Base-by-base conservation (phyloP, 2,888 invertebrate species). In the Serripes groenlandicus region DNA sequence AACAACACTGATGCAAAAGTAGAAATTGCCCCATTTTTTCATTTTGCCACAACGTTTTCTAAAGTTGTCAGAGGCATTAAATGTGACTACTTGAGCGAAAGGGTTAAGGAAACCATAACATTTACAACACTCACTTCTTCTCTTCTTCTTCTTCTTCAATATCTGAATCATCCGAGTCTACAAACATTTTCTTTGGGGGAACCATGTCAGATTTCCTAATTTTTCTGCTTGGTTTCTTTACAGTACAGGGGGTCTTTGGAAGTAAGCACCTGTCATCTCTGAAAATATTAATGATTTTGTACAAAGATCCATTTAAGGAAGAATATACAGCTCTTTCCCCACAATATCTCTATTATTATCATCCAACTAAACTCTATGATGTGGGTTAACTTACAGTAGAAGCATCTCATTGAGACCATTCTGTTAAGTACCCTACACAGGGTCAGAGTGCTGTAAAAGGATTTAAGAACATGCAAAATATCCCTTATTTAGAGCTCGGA, bases 211-310 rank as follows among this genome's bases (percentile, higher is more conserved):
- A 49, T n/a, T 52, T 54, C 68, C 77, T 74, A 28, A 58, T 69
- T 34, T 69, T 71, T 30, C 78, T 62, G 23, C 81, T 71, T 42
- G 81, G 34, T 56, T 76, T 70, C 58, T 78, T 75, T 71, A 89
- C 90, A 18, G 87, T 85, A 34, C 88, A 87, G 23, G 91, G 91
- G 26, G 90, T 90, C 78, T 91, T 90, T 32, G 90, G 90, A 15
- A 91, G 64, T 3, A 91, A 75, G 56, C 81, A 75, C 30, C 81
- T 58, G 52, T 90, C 86, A 37, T 89, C 77, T 32, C 90, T 90
- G 78, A 21, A 49, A 49, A 21, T 3, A 49, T 15, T 49, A n/a
- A n/a, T n/a, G n/a, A n/a, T n/a, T n/a, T n/a, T 49, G 49, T 15
- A 5, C 15, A 49, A 49, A 49, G 49, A 21, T 21, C 18, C 15